Evolutionary conservation across 2,888 invertebrate genomes (phyloP).

Genomic region (Pachliopta kotzebuea): DNA sequence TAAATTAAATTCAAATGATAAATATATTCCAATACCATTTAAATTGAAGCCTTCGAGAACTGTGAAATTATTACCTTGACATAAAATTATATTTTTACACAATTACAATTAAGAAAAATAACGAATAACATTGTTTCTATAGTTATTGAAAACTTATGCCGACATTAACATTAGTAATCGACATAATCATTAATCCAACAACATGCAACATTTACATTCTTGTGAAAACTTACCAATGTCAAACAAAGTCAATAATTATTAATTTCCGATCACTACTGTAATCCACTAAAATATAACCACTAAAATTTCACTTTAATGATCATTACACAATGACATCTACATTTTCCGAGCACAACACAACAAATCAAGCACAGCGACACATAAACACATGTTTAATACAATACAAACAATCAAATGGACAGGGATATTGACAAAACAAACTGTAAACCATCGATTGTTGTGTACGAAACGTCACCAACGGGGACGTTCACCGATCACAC

Average conservation of each 20-base stretch:
- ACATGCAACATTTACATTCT: no score
- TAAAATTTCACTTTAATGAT: constrained; percentile 28
- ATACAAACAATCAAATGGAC: constrained; percentile 34
- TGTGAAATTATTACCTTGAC: background rate
- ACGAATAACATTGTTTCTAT: background rate
- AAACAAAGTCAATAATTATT: background rate
- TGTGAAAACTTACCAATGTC: constrained; percentile 13
- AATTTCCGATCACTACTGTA: constrained; percentile 35
- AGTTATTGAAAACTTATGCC: background rate
- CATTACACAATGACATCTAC: constrained; percentile 31
- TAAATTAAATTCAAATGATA: background rate
- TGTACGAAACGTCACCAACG: constrained; percentile 62
- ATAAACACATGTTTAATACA: constrained; percentile 30
- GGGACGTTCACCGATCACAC: constrained; percentile 53
- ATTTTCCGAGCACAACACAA: constrained; percentile 44
- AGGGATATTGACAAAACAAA: constrained; percentile 71
- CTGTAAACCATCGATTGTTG: constrained; percentile 55
- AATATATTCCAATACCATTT: constrained; percentile 22
- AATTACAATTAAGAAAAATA: background rate
- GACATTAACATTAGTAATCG: no score
- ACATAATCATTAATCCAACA: no score
- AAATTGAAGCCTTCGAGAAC: constrained; percentile 11
- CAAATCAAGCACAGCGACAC: constrained; percentile 31
- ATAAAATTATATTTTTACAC: background rate
- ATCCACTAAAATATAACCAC: constrained; percentile 33